Percentiles rank a stretch among this genome's conserved stretches.
Evolutionary conservation across 2,113 vertebrate species (phyloP).

Genomic region (Gila orcuttii): DNA sequence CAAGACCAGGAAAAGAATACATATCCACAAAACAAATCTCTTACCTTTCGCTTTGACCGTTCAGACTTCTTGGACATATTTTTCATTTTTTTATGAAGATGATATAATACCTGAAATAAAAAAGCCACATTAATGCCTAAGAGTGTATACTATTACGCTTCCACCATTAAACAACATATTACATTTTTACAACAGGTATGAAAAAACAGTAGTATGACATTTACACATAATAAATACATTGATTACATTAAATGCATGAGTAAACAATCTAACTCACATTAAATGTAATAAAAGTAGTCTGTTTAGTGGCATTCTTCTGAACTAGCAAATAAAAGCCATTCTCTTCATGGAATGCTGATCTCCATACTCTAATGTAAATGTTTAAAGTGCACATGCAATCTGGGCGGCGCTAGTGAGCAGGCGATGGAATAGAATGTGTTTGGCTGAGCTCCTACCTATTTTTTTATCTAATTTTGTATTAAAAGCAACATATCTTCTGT

Average conservation of each 20-base stretch:
- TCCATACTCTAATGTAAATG: not conserved
- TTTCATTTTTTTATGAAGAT: constrained; percentile 87
- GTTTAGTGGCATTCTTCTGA: not conserved
- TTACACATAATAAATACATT: not conserved
- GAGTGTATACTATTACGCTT: not conserved
- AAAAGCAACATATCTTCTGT: too few relatives aligned
- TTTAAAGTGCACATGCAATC: not conserved
- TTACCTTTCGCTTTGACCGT: constrained; percentile 85
- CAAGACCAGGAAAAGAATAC: not conserved
- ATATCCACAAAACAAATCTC: not conserved
- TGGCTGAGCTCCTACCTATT: too few relatives aligned
- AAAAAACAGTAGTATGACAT: too few relatives aligned
- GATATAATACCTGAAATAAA: constrained; percentile 77
- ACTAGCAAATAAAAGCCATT: not conserved
- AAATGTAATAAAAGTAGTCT: too few relatives aligned
- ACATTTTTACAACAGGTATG: not conserved
- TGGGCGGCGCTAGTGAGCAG: not conserved
- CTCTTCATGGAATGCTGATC: not conserved
- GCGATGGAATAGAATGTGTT: too few relatives aligned
- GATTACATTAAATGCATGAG: not conserved
- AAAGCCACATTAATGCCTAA: not conserved
- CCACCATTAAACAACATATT: not conserved
- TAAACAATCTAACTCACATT: not conserved
- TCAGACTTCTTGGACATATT: constrained; percentile 86
- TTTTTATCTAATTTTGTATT: too few relatives aligned